Evolutionary conservation across 2,797 vertebrate species (phyloP).

Genomic region (Darevskia mixta): DNA sequence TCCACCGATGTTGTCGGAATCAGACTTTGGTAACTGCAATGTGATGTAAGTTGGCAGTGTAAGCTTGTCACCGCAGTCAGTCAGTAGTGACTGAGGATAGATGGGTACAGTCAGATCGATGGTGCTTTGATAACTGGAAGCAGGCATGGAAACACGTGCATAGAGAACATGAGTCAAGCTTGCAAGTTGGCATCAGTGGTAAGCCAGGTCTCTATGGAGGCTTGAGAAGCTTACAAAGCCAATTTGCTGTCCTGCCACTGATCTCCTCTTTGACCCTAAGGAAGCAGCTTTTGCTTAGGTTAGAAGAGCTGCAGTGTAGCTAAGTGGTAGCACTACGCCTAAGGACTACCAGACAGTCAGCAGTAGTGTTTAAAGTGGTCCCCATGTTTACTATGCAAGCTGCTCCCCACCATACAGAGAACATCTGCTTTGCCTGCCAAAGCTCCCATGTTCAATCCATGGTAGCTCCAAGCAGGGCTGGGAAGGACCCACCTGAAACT

Average conservation of each 20-base stretch:
- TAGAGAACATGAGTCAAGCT: accelerated
- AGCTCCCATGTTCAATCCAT: neutral
- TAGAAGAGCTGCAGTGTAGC: neutral
- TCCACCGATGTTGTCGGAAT: neutral
- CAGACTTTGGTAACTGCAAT: slow-evolving; percentile 17
- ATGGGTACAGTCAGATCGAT: neutral
- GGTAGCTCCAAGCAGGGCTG: neutral
- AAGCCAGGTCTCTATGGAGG: neutral
- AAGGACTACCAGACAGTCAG: too few relatives aligned
- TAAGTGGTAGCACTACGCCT: too few relatives aligned
- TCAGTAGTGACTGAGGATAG: neutral
- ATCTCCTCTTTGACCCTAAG: neutral
- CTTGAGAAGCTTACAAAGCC: neutral
- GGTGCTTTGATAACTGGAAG: neutral
- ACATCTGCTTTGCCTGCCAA: neutral
- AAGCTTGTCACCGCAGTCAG: neutral
- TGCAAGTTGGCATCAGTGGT: neutral
- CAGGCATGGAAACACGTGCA: neutral
- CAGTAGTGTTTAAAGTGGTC: too few relatives aligned
- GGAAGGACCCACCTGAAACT: neutral
- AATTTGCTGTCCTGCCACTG: neutral
- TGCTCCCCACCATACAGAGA: neutral
- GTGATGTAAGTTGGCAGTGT: slow-evolving; percentile 22
- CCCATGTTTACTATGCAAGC: too few relatives aligned
- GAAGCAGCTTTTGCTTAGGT: neutral